Conservation (phyloP, 1,140 invertebrate genomes). For the Sycophila sp. region DNA sequence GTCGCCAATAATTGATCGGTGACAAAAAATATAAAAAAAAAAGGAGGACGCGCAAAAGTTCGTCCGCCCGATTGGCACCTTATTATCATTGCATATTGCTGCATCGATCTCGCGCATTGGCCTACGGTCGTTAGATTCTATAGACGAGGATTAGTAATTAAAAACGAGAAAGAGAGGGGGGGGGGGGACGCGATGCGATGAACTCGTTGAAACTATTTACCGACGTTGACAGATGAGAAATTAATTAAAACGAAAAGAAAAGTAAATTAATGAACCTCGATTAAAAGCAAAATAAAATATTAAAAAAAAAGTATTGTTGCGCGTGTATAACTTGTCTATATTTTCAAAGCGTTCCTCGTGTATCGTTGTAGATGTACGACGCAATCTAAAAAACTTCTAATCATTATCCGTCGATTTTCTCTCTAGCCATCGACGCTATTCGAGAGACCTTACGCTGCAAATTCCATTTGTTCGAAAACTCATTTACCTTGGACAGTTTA, state of each 20-base stretch:
- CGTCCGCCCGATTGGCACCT: conserved; percentile 10
- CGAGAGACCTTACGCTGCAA: too few relatives aligned
- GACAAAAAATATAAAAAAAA: neutral
- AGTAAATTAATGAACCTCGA: too few relatives aligned
- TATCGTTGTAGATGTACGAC: conserved; percentile 15
- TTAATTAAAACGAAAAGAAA: too few relatives aligned
- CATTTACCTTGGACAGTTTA: too few relatives aligned
- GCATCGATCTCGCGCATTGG: conserved; percentile 28
- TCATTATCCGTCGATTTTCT: neutral
- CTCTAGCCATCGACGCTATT: too few relatives aligned
- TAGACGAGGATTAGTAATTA: too few relatives aligned
- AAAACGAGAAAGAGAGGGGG: conserved; percentile 24
- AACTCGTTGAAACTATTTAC: conserved; percentile 26
- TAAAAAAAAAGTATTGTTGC: conserved; percentile 13
- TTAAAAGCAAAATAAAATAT: too few relatives aligned
- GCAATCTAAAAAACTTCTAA: conserved; percentile 34
- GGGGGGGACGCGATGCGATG: conserved; percentile 32
- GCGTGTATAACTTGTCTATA: conserved; percentile 14
- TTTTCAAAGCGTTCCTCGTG: conserved; percentile 29
- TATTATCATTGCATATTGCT: conserved; percentile 7
- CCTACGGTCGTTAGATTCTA: conserved; percentile 31
- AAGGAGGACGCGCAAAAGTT: neutral
- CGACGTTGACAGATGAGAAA: conserved; percentile 15
- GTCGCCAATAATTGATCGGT: too few relatives aligned
- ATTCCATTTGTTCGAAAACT: too few relatives aligned